phyloP scores from a whole-genome alignment of 2,797 vertebrate genomes.

The Lycodopsis pacificus region DNA sequence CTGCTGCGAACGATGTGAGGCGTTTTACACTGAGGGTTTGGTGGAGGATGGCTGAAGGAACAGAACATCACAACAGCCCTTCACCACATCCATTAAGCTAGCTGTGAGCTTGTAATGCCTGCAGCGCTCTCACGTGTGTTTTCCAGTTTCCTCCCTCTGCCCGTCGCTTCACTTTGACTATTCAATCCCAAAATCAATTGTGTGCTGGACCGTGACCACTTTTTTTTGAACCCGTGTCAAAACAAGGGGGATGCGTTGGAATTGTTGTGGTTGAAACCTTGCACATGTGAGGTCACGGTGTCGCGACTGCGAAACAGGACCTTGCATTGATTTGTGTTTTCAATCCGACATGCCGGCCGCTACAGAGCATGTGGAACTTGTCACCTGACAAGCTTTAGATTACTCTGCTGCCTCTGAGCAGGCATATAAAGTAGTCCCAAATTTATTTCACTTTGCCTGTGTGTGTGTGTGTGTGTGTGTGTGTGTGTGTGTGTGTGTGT shows the following conservation, averaged over 20 bases:
- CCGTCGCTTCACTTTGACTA: constrained; percentile 68
- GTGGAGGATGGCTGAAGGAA: constrained; percentile 20
- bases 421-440: background rate
- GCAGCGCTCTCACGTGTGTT: constrained; percentile 30
- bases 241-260: constrained; percentile 53
- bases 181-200: constrained; percentile 71
- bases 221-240: constrained; percentile 64
- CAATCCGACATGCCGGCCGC: constrained; percentile 25
- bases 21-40: constrained; percentile 1
- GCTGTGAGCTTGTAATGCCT: constrained; percentile 27
- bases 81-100: constrained; percentile 38
- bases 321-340: constrained; percentile 72
- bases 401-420: background rate
- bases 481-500: background rate
- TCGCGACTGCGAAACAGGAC: constrained; percentile 53
- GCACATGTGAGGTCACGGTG: constrained; percentile 67
- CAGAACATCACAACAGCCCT: constrained; percentile 19
- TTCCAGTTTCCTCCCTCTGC: constrained; percentile 53
- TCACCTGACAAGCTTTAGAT: constrained; percentile 16
- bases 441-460: background rate
- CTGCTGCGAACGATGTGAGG: background rate
- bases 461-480: background rate
- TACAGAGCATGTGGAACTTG: constrained; percentile 1
- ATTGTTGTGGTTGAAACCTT: constrained; percentile 69
- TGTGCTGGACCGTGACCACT: constrained; percentile 45